Conservation (phyloP, 1,140 invertebrate species). For the Drosophila bipectinata region DNA sequence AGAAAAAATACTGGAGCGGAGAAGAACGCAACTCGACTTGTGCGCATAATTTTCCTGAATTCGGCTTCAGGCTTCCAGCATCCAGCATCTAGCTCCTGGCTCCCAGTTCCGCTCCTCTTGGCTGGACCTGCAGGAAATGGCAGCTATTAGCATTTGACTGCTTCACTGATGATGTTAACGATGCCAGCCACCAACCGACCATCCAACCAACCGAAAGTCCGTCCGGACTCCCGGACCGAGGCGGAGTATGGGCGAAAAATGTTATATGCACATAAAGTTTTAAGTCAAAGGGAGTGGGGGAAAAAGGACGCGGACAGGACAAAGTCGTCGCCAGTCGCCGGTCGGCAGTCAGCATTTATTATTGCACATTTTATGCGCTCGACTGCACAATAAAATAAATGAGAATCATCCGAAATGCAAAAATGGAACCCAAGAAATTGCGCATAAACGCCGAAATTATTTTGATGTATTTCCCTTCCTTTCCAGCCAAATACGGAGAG, state of each 20-base stretch:
- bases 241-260: conserved; percentile 29
- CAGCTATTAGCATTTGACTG: conserved; percentile 81
- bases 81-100: not conserved
- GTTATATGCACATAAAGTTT: conserved; percentile 73
- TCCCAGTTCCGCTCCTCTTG: conserved; percentile 9
- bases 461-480: conserved; percentile 42
- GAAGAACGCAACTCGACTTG: conserved; percentile 65
- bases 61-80: not conserved
- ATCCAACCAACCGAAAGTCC: conserved; percentile 39
- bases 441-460: conserved; percentile 64
- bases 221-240: conserved; percentile 3
- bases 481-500: not conserved
- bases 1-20: conserved; percentile 19
- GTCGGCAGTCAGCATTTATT: conserved; percentile 73
- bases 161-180: conserved; percentile 81
- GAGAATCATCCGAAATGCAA: conserved; percentile 61
- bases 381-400: conserved; percentile 71
- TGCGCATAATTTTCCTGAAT: conserved; percentile 79
- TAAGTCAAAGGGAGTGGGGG: conserved; percentile 27
- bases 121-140: conserved; percentile 78
- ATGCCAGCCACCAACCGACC: conserved; percentile 49
- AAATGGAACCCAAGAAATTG: conserved; percentile 55
- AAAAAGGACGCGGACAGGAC: conserved; percentile 24
- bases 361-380: conserved; percentile 77
- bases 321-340: conserved; percentile 48